Conservation (phyloP, 2,113 vertebrate genomes). For the Emydocephalus ijimae region DNA sequence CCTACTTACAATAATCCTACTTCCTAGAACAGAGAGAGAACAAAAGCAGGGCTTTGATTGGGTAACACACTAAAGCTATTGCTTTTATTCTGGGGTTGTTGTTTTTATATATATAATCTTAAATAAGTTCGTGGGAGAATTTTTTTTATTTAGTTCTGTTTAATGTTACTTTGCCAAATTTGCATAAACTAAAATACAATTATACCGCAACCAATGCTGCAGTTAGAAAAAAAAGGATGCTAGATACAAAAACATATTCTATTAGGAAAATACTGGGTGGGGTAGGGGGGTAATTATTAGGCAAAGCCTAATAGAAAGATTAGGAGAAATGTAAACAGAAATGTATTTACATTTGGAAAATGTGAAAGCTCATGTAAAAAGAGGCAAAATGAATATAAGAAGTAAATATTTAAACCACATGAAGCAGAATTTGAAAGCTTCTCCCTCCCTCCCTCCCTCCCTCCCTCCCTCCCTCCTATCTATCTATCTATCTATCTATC, state of each 20-base stretch:
- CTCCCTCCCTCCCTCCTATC: too few species aligned
- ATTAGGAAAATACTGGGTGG: neutral
- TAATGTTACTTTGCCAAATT: neutral
- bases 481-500: too few species aligned
- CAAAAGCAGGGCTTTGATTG: neutral
- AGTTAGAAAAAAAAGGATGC: neutral
- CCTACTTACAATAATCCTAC: neutral
- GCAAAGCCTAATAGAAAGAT: neutral
- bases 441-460: too few species aligned
- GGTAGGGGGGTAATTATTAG: neutral
- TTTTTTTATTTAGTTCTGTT: neutral
- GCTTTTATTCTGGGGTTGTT: neutral
- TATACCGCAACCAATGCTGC: neutral
- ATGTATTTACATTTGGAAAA: neutral
- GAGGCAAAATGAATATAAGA: neutral
- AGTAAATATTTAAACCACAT: neutral
- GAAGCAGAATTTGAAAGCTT: neutral
- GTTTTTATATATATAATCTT: neutral
- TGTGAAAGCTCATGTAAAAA: neutral
- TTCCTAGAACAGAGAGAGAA: neutral
- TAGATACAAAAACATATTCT: neutral
- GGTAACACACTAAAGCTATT: neutral
- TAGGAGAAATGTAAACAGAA: neutral
- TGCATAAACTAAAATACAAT: neutral
- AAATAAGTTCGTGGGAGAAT: neutral